Conservation (phyloP, 2,888 invertebrate genomes). For the Dolichomitus sp. region DNA sequence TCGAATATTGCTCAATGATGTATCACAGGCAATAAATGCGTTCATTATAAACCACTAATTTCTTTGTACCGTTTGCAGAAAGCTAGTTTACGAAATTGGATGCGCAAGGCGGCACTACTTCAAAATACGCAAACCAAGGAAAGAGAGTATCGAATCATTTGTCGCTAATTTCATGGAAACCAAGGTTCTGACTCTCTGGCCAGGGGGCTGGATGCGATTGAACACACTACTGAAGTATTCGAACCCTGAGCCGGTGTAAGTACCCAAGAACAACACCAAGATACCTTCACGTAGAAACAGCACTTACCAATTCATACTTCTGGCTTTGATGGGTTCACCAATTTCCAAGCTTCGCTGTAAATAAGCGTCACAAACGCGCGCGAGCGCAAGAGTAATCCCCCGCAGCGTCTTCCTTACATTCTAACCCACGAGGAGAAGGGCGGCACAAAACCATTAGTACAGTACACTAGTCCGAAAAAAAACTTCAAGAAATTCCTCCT, state of each 20-base stretch:
- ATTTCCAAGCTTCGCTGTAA: constrained; percentile 58
- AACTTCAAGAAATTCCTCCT: background rate
- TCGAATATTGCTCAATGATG: background rate
- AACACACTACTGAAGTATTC: constrained; percentile 87
- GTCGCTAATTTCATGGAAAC: constrained; percentile 88
- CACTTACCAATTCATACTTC: constrained; percentile 50
- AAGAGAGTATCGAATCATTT: constrained; percentile 86
- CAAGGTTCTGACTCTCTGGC: constrained; percentile 90
- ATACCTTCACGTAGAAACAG: constrained; percentile 45
- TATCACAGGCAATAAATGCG: background rate
- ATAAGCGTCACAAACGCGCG: constrained; percentile 42
- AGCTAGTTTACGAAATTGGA: constrained; percentile 79
- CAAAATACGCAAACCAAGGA: constrained; percentile 86
- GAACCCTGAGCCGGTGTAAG: constrained; percentile 79
- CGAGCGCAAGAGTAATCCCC: background rate
- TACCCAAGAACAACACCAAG: constrained; percentile 62
- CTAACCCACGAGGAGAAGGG: constrained; percentile 41
- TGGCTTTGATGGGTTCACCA: constrained; percentile 57
- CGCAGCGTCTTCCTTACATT: constrained; percentile 46
- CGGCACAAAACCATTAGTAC: constrained; percentile 11
- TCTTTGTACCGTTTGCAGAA: constrained; percentile 70
- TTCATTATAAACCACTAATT: background rate
- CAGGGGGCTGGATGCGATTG: constrained; percentile 90
- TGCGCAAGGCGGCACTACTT: constrained; percentile 83
- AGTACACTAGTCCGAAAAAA: constrained; percentile 39